phyloP scores from a whole-genome alignment of 2,113 vertebrate species.

The Serinus canaria region DNA sequence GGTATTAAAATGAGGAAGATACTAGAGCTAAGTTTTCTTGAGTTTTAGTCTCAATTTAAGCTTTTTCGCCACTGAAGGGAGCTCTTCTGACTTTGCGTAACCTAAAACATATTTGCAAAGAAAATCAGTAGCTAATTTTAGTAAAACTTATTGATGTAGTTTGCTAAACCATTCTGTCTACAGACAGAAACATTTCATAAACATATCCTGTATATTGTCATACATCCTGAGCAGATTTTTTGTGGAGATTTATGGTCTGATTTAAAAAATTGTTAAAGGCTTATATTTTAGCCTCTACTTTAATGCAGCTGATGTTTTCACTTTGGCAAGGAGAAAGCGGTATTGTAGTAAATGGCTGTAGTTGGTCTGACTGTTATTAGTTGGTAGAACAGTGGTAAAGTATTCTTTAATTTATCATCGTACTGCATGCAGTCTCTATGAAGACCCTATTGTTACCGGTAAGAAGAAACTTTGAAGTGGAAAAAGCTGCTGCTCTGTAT shows the following conservation, averaged over 20 bases:
- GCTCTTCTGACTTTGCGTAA: background rate
- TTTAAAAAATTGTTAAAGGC: background rate
- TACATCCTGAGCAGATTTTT: background rate
- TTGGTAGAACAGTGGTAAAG: background rate
- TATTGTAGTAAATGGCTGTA: background rate
- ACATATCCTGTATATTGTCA: background rate
- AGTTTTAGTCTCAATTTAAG: background rate
- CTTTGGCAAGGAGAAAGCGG: background rate
- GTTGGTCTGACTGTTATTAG: background rate
- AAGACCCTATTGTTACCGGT: background rate
- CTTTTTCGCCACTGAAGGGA: background rate
- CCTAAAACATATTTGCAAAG: background rate
- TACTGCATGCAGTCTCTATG: background rate
- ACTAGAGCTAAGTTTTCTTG: background rate
- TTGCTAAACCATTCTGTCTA: background rate
- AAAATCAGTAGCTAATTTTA: background rate
- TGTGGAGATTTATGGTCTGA: background rate
- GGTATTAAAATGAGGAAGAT: background rate
- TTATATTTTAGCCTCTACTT: background rate
- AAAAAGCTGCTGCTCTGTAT: constrained; percentile 13
- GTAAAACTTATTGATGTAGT: background rate
- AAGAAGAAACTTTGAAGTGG: constrained; percentile 9
- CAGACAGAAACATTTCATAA: background rate
- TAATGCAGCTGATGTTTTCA: background rate
- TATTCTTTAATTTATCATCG: background rate